phyloP scores from a whole-genome alignment of 2,797 vertebrate species.

The Microhierax caerulescens region DNA sequence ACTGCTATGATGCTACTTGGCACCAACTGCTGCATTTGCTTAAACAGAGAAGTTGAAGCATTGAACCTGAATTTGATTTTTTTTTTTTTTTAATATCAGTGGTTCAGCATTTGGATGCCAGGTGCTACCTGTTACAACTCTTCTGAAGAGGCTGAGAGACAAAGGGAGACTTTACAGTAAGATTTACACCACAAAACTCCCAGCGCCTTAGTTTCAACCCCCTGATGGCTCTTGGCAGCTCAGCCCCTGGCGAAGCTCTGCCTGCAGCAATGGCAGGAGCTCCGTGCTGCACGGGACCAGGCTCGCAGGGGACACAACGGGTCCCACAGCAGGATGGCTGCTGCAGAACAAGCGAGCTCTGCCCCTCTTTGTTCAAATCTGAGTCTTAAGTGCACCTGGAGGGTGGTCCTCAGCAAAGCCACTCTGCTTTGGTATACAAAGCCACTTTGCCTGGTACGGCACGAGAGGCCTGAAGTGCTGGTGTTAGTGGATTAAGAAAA shows the following conservation, averaged over 20 bases:
- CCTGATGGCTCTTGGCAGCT: neutral
- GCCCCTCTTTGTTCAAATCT: neutral
- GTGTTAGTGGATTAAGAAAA: slow-evolving; percentile 1
- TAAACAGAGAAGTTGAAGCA: neutral
- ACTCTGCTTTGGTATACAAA: neutral
- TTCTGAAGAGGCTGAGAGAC: neutral
- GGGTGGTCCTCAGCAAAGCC: neutral
- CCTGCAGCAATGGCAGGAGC: neutral
- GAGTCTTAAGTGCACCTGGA: neutral
- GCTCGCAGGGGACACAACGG: neutral
- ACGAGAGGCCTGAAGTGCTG: neutral
- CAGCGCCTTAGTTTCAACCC: neutral
- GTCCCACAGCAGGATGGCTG: neutral
- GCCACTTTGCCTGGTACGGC: neutral
- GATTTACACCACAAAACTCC: neutral
- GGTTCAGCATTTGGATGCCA: neutral
- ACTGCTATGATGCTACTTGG: neutral
- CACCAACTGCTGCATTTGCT: neutral
- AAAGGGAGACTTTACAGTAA: neutral
- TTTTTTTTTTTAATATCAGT: neutral
- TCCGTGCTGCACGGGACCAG: neutral
- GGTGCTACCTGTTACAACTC: neutral
- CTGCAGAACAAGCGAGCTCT: neutral
- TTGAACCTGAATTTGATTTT: neutral
- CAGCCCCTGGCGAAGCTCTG: neutral